Base-by-base conservation (phyloP, 2,113 vertebrate species). In the Mugil cephalus region DNA sequence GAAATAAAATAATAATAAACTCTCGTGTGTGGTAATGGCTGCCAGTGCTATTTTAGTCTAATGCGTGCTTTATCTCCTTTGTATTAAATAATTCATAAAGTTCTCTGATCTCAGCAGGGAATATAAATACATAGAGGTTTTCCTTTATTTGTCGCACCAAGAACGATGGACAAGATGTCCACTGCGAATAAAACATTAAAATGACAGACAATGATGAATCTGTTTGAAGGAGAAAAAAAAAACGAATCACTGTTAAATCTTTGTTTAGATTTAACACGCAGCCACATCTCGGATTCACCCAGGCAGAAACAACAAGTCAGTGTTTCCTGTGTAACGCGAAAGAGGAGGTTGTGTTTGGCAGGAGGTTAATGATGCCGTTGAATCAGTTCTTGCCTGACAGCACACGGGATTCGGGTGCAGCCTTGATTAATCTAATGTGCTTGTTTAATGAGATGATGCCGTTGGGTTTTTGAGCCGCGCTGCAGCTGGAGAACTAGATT, bases 1-100 rank as follows among this genome's bases (percentile, higher is more conserved):
- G 4, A 36, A 9, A 24, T 8, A 13, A 30, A 5, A 5, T n/a
- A n/a, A n/a, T n/a, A 30, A 30, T 30, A 30, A 30, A 30, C 3
- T 30, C 11, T 30, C 0, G 17, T 65, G 14, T 50, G 42, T 30
- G 9, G 19, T 14, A 10, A 18, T 6, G 18, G 42, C 18, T 68
- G 15, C 18, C 15, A n/a, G 35, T 35, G 39, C 39, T 74, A 43
- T 51, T 73, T 76, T 9, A 12, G 34, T 58, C 43, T 21, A 8
- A 3, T 50, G 15, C 39, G 48, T 42, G 54, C 15, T 68, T 60
- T 13, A 12, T 40, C 36, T 51, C 10, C n/a, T 67, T 55, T 78
- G 21, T 78, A 13, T 63, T 73, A 47, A 80, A 84, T 86, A 48
- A 84, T 84, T 75, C 46, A 79, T 8, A 77, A 89, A 87, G 70